Evolutionary conservation across 1,140 invertebrate species (phyloP).

Genomic region (Liolophura sinensis): DNA sequence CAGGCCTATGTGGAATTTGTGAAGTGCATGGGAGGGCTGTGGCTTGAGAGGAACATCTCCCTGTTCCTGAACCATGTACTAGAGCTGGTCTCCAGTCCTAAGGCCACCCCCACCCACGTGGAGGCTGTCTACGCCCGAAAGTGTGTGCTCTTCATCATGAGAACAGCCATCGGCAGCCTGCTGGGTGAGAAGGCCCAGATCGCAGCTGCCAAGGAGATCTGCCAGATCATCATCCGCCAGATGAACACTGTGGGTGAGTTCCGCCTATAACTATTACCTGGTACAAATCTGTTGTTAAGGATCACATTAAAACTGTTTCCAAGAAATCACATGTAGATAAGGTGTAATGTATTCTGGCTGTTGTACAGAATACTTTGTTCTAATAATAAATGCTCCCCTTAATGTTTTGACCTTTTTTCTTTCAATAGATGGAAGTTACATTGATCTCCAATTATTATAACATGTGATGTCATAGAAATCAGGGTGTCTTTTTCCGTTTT

Average conservation of each 20-base stretch:
- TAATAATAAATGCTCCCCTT: no score
- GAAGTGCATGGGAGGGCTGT: constrained; percentile 87
- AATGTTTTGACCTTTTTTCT: no score
- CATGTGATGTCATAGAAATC: no score
- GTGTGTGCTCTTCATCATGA: constrained; percentile 94
- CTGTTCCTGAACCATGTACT: constrained; percentile 85
- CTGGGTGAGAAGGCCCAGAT: constrained; percentile 96
- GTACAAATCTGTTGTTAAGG: neutral
- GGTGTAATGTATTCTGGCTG: no score
- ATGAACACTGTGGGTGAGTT: constrained; percentile 71
- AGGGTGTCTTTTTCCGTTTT: no score
- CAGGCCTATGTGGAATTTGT: constrained; percentile 93
- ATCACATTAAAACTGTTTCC: no score
- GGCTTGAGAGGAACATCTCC: constrained; percentile 91
- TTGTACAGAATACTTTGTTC: no score
- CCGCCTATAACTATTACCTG: neutral
- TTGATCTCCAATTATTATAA: no score
- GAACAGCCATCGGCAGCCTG: constrained; percentile 88
- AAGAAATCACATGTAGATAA: no score
- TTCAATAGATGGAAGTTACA: no score
- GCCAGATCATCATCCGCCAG: constrained; percentile 88
- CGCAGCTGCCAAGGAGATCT: constrained; percentile 87
- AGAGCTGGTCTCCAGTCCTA: constrained; percentile 86
- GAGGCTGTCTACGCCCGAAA: constrained; percentile 97
- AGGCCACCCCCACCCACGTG: constrained; percentile 91